These are phyloP conservation scores for Harlomillsia oculata DNA, from an alignment of 1,140 invertebrate species.

Conservation along the genomic window DNA sequence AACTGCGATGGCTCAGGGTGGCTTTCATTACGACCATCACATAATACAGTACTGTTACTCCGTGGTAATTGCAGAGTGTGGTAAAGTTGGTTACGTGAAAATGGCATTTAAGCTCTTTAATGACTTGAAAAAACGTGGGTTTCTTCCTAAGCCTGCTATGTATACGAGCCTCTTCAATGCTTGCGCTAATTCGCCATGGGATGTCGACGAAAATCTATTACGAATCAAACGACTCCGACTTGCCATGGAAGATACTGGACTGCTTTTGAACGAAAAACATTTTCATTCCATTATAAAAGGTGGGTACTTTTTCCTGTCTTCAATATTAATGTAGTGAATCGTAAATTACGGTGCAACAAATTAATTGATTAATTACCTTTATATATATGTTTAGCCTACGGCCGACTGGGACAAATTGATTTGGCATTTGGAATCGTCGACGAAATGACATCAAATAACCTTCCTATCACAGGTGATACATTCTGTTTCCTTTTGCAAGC, in stretches of 20 bases:
- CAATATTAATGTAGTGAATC: neutral
- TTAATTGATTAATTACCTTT: neutral
- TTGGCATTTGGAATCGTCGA: slow-evolving; percentile 71
- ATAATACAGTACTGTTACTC: slow-evolving; percentile 57
- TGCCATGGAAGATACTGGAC: slow-evolving; percentile 56
- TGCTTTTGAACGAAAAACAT: slow-evolving; percentile 60
- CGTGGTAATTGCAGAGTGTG: slow-evolving; percentile 67
- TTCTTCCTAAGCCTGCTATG: slow-evolving; percentile 56
- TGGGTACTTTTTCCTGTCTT: slow-evolving; percentile 24
- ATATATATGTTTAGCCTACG: slow-evolving; percentile 54
- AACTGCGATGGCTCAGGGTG: slow-evolving; percentile 16
- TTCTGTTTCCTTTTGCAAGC: slow-evolving; percentile 72
- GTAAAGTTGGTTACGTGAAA: slow-evolving; percentile 65
- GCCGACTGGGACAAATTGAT: slow-evolving; percentile 60
- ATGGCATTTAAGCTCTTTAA: slow-evolving; percentile 74
- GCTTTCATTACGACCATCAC: slow-evolving; percentile 13
- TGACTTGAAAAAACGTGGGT: slow-evolving; percentile 63
- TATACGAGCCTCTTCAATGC: slow-evolving; percentile 80
- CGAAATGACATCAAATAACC: slow-evolving; percentile 58
- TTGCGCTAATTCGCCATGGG: slow-evolving; percentile 67
- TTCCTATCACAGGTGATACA: slow-evolving; percentile 57
- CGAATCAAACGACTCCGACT: slow-evolving; percentile 55
- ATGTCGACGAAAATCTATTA: slow-evolving; percentile 49
- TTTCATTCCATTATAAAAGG: slow-evolving; percentile 81
- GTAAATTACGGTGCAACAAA: neutral